These are phyloP conservation scores for Microvelia longipes DNA, from an alignment of 1,140 invertebrate genomes.

Conservation along the genomic window DNA sequence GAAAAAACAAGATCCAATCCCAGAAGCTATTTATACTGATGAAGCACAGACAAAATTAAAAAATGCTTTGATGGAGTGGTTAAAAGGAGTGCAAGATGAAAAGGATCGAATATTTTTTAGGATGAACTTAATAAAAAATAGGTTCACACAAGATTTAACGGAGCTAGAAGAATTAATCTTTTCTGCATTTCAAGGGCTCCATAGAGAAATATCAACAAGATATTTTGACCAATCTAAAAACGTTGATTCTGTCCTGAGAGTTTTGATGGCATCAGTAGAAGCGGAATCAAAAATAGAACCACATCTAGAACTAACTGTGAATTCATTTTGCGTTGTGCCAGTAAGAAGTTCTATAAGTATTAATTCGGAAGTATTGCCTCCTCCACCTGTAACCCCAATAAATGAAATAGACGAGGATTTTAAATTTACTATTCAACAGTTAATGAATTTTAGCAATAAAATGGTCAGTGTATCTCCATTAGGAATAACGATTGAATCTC, in stretches of 20 bases:
- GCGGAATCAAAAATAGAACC: constrained; percentile 31
- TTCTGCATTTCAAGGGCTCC: not conserved
- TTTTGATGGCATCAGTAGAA: constrained; percentile 40
- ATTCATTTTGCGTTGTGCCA: constrained; percentile 30
- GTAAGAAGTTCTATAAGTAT: constrained; percentile 15
- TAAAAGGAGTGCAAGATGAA: constrained; percentile 34
- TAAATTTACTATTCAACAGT: constrained; percentile 35
- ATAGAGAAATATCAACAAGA: constrained; percentile 11
- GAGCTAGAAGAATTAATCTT: not conserved
- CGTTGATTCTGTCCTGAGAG: constrained; percentile 35
- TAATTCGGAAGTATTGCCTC: constrained; percentile 4
- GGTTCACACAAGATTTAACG: constrained; percentile 5
- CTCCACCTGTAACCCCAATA: constrained; percentile 7
- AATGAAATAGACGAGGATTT: constrained; percentile 24
- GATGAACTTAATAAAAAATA: constrained; percentile 29
- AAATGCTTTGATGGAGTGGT: constrained; percentile 11
- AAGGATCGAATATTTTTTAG: constrained; percentile 32
- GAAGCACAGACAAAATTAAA: constrained; percentile 1
- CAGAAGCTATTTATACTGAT: not conserved
- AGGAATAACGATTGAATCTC: constrained; percentile 29
- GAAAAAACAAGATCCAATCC: not conserved
- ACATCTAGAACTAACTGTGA: constrained; percentile 31
- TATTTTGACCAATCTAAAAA: constrained; percentile 38
- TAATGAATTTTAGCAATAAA: constrained; percentile 33
- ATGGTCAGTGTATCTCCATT: constrained; percentile 35